Evolutionary conservation across 2,113 vertebrate genomes (phyloP), one percentile per base, ranked within the genome.

Genomic region (Coryphaenoides rupestris): DNA sequence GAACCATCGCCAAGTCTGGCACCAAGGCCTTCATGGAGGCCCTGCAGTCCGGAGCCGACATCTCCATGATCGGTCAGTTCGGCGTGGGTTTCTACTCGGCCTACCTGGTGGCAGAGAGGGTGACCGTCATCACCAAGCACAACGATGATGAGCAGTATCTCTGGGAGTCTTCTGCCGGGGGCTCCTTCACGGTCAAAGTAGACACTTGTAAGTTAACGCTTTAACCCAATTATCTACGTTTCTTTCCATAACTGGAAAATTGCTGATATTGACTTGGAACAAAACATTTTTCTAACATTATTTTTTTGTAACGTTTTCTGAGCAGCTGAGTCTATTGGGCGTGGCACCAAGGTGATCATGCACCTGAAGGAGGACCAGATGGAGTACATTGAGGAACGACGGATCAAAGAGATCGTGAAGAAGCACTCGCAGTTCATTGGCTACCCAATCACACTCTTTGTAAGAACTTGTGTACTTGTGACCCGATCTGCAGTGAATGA

Each of bases 1-100:
- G 91, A 5, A 92, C 92, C 26, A 93, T 93, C 3, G 91, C 92
- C 47, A 92, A 93, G 71, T 92, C 92, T 1, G 92, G 92, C 69
- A 92, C 92, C 53, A 93, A 92, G 70, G 92, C 92, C 15, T 93
- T 93, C 77, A 93, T 92, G 91, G 91, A 92, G 81, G 92, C 92
- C 63, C 86, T 93, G 69, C 90, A 92, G 76, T 90, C 91, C 33
- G 92, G 92, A 76, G 91, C 91, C 0, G 91, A 93, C 70, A 92
- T 93, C 74, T 92, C 90, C 55, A 92, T 93, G 91, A 93, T 93
- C 0, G 92, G 92, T 4, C 92, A 93, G 87, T 93, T 93, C 0
- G 92, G 92, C 19, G 92, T 93, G 69, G 92, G 92, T 59, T 93
- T 93, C 75, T 93, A 93, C 79, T 92, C 92, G 0, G 90, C 92